A percentile compares a stretch with the other conserved stretches of the same genome.
Conservation (phyloP, 2,797 vertebrate species). For the Tadarida brasiliensis region DNA sequence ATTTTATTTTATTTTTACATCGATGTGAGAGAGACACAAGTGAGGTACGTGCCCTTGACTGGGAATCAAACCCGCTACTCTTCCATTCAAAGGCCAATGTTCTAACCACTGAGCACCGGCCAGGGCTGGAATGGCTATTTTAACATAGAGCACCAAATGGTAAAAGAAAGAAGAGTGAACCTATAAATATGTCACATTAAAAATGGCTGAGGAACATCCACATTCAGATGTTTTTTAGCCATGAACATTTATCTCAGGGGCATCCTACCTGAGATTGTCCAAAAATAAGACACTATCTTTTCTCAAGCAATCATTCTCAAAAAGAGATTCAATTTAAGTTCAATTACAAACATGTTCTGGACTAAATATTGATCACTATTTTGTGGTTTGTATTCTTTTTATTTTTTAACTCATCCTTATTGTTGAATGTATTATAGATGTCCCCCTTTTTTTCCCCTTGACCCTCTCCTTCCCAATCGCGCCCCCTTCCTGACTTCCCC, state of each 20-base stretch:
- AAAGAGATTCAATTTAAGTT: conserved; percentile 34
- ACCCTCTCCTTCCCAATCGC: no score
- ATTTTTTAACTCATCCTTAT: no score
- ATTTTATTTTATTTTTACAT: not conserved
- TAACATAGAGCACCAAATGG: not conserved
- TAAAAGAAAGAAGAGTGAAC: conserved; percentile 32
- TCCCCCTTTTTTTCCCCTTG: no score
- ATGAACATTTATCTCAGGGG: not conserved
- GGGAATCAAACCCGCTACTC: no score
- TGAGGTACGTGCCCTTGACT: no score
- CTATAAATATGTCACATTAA: conserved; percentile 2
- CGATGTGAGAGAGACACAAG: no score
- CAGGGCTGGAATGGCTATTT: not conserved
- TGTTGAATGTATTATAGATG: no score
- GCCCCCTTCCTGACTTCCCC: no score
- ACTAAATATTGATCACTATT: not conserved
- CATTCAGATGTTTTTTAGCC: not conserved
- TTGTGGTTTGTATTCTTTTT: not conserved
- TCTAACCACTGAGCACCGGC: no score
- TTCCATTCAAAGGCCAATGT: no score
- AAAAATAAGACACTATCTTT: not conserved
- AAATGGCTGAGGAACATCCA: not conserved
- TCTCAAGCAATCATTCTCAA: not conserved
- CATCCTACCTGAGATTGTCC: not conserved
- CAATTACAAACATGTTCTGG: not conserved